phyloP scores from a whole-genome alignment of 30 jellyfish, hydroid and myxozoan species.

The Pseudorhiza aurosa region DNA sequence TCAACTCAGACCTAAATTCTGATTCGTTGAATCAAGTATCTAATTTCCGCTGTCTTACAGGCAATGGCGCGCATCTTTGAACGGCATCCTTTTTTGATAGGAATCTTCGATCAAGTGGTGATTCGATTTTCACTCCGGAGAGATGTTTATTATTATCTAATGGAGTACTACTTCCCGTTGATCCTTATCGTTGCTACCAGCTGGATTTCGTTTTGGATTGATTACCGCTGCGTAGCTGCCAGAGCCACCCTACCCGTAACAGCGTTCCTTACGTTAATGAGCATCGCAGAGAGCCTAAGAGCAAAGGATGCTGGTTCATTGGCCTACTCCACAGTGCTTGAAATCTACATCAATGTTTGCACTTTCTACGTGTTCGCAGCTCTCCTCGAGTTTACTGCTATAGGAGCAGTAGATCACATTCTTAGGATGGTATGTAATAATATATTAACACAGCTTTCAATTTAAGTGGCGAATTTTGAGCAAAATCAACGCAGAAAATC shows the following conservation, averaged over 20 bases:
- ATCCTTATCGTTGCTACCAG: slow-evolving; percentile 48
- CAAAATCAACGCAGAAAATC: too few species aligned
- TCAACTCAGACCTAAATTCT: too few species aligned
- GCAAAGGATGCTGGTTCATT: slow-evolving; percentile 16
- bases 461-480: too few species aligned
- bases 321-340: slow-evolving; percentile 33
- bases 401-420: slow-evolving; percentile 9
- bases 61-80: too few species aligned
- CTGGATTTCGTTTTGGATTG: slow-evolving; percentile 72
- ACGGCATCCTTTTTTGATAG: too few species aligned
- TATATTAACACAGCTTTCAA: too few species aligned
- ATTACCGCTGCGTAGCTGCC: slow-evolving; percentile 50
- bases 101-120: slow-evolving; percentile 37
- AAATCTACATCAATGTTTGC: slow-evolving; percentile 53
- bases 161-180: slow-evolving; percentile 40
- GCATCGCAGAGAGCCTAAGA: slow-evolving; percentile 29
- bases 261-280: slow-evolving; percentile 43
- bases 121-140: slow-evolving; percentile 29
- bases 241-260: slow-evolving; percentile 62
- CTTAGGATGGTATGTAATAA: not conserved
- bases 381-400: slow-evolving; percentile 51
- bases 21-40: too few species aligned
- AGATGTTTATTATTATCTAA: slow-evolving; percentile 15
- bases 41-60: too few species aligned
- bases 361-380: slow-evolving; percentile 61